Evolutionary conservation across 2,888 invertebrate genomes (phyloP), one percentile per base, ranked within the genome.

Genomic region (Spodoptera exigua): DNA sequence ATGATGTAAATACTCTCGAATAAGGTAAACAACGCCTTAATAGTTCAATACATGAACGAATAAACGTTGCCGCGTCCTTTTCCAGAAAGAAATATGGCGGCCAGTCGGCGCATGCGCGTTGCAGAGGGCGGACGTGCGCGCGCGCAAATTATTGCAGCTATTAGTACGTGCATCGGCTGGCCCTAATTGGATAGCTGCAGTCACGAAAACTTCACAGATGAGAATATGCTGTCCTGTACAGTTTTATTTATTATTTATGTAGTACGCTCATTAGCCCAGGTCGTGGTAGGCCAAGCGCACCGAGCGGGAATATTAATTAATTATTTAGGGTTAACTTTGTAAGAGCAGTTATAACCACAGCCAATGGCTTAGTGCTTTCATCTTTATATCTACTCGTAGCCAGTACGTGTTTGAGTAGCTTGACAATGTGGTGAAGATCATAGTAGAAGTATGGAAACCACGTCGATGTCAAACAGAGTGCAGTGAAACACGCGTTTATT

Each of bases 11-110:
- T 79, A 79, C 68, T 40, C 36, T 64, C 68, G 61, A 70, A 70
- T 79, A 78, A 70, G 73, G 78, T 78, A 65, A 75, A 78, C 78
- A 76, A 59, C 53, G 65, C 75, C 70, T 64, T 76, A 76, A 72
- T 70, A 61, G 69, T 70, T 68, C 56, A 72, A 62, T 65, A 76
- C 63, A 74, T 63, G 72, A 72, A 39, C 32, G 40, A 36, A 59
- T 56, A 44, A 67, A 66, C 78, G 80, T 76, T 78, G 67, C 72
- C 68, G 59, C 70, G 55, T 61, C 88, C 86, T 81, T 86, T 83
- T 82, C 77, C 39, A 80, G 85, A 68, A 76, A 80, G 81, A 86
- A 81, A 81, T 81, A 86, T 84, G 75, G 78, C 79, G 62, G 67
- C 56, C 80, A 82, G 80, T 74, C 59, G 48, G 58, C 44, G 64